Conservation (phyloP, 2,113 vertebrate genomes). For the Ictidomys tridecemlineatus region DNA sequence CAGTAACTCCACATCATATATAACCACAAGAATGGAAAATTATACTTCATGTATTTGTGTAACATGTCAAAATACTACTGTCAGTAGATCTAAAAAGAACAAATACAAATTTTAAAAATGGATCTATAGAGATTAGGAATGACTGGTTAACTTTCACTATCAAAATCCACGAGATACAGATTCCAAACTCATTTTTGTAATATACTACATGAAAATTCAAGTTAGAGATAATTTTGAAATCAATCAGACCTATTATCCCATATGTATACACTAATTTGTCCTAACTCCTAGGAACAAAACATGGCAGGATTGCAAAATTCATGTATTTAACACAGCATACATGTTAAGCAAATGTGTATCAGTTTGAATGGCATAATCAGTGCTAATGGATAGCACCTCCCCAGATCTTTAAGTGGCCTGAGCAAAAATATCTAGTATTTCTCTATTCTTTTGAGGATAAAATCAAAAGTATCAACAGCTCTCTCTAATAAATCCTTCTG, state of each 20-base stretch:
- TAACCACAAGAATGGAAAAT: too few relatives aligned
- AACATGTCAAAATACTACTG: too few relatives aligned
- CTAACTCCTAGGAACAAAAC: neutral
- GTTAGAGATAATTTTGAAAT: neutral
- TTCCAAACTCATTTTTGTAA: neutral
- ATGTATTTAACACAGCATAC: neutral
- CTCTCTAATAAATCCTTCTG: neutral
- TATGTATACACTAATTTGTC: neutral
- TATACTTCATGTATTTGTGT: too few relatives aligned
- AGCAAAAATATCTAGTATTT: constrained; percentile 8
- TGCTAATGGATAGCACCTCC: neutral
- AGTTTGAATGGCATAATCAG: neutral
- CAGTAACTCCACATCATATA: too few relatives aligned
- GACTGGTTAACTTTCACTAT: constrained; percentile 7
- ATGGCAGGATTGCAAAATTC: neutral
- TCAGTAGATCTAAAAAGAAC: neutral
- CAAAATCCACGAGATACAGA: neutral
- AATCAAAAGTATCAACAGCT: constrained; percentile 9
- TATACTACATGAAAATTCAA: neutral
- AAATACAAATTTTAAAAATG: neutral
- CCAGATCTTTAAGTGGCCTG: neutral
- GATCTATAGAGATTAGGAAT: neutral
- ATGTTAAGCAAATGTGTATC: neutral
- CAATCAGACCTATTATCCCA: neutral
- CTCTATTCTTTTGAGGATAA: neutral